A percentile compares a stretch with the other conserved stretches of the same genome.
Conservation (phyloP, 2,888 invertebrate genomes). For the Chelonus formosanus region DNA sequence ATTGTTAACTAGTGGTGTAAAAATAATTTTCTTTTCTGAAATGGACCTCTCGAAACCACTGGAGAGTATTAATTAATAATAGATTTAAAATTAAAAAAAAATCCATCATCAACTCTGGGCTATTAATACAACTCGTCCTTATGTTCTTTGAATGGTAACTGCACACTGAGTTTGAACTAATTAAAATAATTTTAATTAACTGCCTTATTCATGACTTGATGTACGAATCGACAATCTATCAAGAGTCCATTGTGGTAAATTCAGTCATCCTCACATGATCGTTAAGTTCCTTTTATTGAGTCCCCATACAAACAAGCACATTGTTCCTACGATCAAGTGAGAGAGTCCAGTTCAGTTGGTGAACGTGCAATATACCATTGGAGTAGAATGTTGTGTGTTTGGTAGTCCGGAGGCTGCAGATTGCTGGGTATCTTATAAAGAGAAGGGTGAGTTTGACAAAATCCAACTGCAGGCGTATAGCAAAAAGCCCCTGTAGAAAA, state of each 20-base stretch:
- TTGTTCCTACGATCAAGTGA: constrained; percentile 23
- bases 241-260: constrained; percentile 21
- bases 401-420: constrained; percentile 4
- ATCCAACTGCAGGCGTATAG: constrained; percentile 14
- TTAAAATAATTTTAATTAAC: too few relatives aligned
- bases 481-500: constrained; percentile 39
- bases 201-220: not conserved
- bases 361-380: constrained; percentile 26
- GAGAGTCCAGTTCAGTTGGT: constrained; percentile 23
- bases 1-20: too few relatives aligned
- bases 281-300: constrained; percentile 32
- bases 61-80: too few relatives aligned
- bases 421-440: constrained; percentile 19
- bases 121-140: too few relatives aligned
- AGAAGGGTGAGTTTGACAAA: constrained; percentile 17
- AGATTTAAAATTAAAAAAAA: too few relatives aligned
- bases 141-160: too few relatives aligned
- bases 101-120: too few relatives aligned
- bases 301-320: constrained; percentile 31
- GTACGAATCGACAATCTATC: constrained; percentile 22
- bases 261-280: not conserved
- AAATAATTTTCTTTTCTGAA: too few relatives aligned
- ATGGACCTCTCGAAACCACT: too few relatives aligned
- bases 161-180: too few relatives aligned
- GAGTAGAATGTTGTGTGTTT: constrained; percentile 8